A percentile compares a stretch with the other conserved stretches of the same genome.
phyloP scores from a whole-genome alignment of 2,113 vertebrate species.

The Oreamnos americanus region DNA sequence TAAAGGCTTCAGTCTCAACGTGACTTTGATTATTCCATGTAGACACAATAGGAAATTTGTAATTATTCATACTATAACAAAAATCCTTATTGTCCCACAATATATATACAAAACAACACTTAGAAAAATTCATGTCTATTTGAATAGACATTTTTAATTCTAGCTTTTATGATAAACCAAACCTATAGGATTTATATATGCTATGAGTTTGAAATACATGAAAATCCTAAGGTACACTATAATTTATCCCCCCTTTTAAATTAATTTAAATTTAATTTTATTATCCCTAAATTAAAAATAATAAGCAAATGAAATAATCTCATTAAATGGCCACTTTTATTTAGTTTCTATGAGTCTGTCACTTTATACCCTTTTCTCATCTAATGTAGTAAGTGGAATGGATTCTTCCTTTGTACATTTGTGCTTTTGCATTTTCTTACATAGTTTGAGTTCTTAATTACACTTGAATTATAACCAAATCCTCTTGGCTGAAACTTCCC shows the following conservation, averaged over 20 bases:
- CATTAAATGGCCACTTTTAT: background rate
- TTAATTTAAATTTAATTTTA: background rate
- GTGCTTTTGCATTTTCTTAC: background rate
- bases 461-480: background rate
- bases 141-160: background rate
- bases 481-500: background rate
- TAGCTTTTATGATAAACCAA: background rate
- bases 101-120: background rate
- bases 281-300: background rate
- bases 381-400: background rate
- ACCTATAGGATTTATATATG: background rate
- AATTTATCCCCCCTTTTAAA: background rate
- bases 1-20: background rate
- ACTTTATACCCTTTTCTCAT: background rate
- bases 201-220: background rate
- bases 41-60: background rate
- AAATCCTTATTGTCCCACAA: background rate
- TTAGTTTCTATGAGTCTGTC: background rate
- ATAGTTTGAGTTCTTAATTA: conserved; percentile 9
- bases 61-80: background rate
- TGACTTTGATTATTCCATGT: background rate
- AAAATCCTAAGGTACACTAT: background rate
- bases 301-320: background rate
- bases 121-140: background rate
- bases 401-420: background rate